These are phyloP conservation scores for Allolobophora icterica DNA, from an alignment of 2,888 invertebrate species.

Conservation along the genomic window DNA sequence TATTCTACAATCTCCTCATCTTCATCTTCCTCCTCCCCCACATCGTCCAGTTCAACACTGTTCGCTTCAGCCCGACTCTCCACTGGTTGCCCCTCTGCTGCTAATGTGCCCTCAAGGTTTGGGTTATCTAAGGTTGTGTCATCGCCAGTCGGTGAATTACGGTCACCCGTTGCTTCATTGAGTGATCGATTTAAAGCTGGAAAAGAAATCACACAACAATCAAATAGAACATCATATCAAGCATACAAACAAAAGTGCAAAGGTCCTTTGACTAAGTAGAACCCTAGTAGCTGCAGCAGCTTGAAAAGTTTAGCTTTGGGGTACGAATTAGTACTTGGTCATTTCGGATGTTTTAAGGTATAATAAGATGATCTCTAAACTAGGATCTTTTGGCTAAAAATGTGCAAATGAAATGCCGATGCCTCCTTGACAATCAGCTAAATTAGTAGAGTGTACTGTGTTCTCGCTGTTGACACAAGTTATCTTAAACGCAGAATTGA, in stretches of 20 bases:
- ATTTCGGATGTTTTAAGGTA: not conserved
- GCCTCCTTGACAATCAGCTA: not conserved
- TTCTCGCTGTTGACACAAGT: not conserved
- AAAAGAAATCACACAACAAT: not conserved
- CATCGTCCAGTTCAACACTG: conserved; percentile 22
- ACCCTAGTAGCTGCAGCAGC: not conserved
- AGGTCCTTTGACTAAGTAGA: not conserved
- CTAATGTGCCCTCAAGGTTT: not conserved
- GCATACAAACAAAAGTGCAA: not conserved
- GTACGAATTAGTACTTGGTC: not conserved
- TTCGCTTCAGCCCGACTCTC: not conserved
- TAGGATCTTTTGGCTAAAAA: too few relatives aligned
- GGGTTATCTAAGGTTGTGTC: not conserved
- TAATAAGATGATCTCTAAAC: not conserved
- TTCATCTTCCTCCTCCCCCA: conserved; percentile 32
- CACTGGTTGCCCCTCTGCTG: conserved; percentile 23
- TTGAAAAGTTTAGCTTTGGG: not conserved
- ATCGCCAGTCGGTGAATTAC: not conserved
- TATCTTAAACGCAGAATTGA: not conserved
- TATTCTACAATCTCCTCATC: conserved; percentile 28
- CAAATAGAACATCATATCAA: not conserved
- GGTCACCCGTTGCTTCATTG: not conserved
- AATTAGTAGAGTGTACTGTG: not conserved
- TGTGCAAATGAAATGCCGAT: not conserved
- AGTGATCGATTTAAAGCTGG: not conserved